These are phyloP conservation scores for Mesorhabditis spiculigera DNA, from an alignment of 2,888 invertebrate species.

Conservation along the genomic window DNA sequence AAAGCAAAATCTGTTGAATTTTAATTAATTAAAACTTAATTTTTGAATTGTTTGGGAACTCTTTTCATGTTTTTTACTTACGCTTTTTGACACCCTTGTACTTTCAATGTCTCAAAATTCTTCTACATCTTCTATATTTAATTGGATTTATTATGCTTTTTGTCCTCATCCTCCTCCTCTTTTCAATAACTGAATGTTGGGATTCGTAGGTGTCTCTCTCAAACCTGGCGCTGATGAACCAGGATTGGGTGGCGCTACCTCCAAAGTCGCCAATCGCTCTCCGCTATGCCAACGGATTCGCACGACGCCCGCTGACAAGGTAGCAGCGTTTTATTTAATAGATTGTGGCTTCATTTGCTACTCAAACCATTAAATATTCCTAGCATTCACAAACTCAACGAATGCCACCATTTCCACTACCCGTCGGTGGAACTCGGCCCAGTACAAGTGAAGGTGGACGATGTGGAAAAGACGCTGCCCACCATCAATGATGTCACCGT, in stretches of 20 bases:
- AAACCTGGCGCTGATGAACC: background rate
- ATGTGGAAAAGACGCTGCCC: constrained; percentile 5
- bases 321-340: background rate
- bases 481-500: constrained; percentile 8
- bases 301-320: background rate
- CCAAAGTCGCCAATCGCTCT: background rate
- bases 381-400: constrained; percentile 69
- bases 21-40: no score
- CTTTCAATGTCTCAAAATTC: no score
- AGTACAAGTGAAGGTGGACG: constrained; percentile 64
- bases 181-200: no score
- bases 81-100: no score
- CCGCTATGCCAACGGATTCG: background rate
- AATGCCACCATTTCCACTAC: constrained; percentile 97
- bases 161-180: no score
- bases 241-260: background rate
- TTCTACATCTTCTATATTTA: no score
- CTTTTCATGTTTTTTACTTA: no score
- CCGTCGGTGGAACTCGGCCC: constrained; percentile 86
- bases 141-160: no score
- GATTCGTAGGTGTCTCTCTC: background rate
- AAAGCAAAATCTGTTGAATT: no score
- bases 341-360: background rate
- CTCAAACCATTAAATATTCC: background rate
- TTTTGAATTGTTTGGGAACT: no score